Conservation (phyloP, 2,113 vertebrate species). For the Pseudorhombus dupliciocellatus region DNA sequence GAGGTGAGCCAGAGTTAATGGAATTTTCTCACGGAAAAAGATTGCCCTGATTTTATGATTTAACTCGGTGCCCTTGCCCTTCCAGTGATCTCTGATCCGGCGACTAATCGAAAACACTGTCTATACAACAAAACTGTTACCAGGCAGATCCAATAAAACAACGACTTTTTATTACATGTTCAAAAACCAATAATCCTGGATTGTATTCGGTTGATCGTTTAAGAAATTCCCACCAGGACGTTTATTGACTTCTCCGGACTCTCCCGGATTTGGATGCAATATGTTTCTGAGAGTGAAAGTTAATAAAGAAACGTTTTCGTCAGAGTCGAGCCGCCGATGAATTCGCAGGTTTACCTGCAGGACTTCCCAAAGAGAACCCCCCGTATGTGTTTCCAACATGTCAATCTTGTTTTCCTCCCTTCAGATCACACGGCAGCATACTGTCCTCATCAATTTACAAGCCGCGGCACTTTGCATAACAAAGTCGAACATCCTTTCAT, state of each 20-base stretch:
- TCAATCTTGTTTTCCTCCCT: constrained; percentile 50
- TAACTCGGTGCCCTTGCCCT: constrained; percentile 67
- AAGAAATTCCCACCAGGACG: constrained; percentile 65
- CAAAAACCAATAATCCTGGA: constrained; percentile 76
- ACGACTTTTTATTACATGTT: constrained; percentile 80
- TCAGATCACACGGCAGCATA: constrained; percentile 3
- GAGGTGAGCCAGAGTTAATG: constrained; percentile 77
- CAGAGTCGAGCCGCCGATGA: constrained; percentile 26
- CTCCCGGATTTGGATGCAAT: constrained; percentile 65
- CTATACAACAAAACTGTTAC: constrained; percentile 69
- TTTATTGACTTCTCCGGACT: constrained; percentile 67
- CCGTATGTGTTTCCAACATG: not conserved
- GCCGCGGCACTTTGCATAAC: constrained; percentile 48
- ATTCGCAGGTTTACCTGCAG: constrained; percentile 51
- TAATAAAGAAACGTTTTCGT: constrained; percentile 51
- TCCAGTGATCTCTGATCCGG: constrained; percentile 70
- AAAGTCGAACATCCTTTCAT: constrained; percentile 40
- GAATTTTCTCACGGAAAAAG: constrained; percentile 78
- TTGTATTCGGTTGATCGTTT: constrained; percentile 74
- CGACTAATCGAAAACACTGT: constrained; percentile 76
- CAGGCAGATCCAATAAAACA: constrained; percentile 78
- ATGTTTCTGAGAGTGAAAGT: constrained; percentile 50
- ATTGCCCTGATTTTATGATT: constrained; percentile 76
- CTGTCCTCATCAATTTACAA: constrained; percentile 34
- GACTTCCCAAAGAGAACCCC: constrained; percentile 18